Evolutionary conservation across 2,113 vertebrate species (phyloP).

Genomic region (Marcusenius ussheri): DNA sequence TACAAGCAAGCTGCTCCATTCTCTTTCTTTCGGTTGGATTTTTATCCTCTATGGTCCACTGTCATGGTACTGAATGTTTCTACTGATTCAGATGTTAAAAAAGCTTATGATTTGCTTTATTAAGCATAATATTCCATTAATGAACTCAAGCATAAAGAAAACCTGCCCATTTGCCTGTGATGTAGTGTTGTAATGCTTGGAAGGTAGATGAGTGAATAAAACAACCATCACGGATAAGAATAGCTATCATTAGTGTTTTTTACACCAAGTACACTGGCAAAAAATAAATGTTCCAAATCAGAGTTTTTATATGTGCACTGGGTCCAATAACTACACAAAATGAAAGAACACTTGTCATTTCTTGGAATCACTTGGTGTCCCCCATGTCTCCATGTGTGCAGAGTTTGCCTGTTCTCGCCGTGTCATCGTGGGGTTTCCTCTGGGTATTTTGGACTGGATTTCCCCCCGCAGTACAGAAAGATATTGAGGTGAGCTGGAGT

Average conservation of each 20-base stretch:
- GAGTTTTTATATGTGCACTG: neutral
- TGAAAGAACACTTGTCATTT: neutral
- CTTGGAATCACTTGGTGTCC: neutral
- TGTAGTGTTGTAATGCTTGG: neutral
- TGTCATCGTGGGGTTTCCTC: neutral
- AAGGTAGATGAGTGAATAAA: slow-evolving; percentile 29
- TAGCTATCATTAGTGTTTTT: neutral
- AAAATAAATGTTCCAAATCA: neutral
- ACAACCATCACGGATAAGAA: slow-evolving; percentile 28
- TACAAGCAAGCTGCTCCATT: neutral
- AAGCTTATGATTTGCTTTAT: slow-evolving; percentile 37
- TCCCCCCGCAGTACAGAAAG: neutral
- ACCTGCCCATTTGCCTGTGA: neutral
- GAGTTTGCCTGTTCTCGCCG: neutral
- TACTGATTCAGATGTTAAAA: neutral
- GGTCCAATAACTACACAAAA: neutral
- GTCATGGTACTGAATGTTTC: slow-evolving; percentile 15
- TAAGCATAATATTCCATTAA: slow-evolving; percentile 39
- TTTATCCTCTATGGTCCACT: neutral
- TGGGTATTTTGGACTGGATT: neutral
- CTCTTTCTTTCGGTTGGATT: neutral
- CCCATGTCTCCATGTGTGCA: neutral
- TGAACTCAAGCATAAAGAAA: slow-evolving; percentile 9
- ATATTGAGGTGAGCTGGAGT: neutral
- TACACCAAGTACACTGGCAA: neutral